A percentile compares a stretch with the other conserved stretches of the same genome.
Conservation (phyloP, 1,140 invertebrate species). For the Monomorium pharaonis region DNA sequence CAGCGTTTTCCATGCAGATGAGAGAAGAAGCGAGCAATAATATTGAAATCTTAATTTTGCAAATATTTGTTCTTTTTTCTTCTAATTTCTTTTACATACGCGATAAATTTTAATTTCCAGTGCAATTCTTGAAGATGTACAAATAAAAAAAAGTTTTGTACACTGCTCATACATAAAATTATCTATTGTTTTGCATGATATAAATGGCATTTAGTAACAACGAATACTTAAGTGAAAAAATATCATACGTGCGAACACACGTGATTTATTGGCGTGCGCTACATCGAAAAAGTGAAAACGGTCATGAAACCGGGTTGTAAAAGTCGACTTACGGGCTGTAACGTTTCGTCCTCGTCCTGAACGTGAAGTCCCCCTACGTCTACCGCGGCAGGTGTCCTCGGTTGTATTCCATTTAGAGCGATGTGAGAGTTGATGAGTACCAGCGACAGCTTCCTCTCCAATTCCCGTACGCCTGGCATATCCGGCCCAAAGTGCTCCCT, state of each 20-base stretch:
- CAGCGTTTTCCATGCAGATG: background rate
- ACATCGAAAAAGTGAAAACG: background rate
- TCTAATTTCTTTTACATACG: background rate
- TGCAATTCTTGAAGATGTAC: background rate
- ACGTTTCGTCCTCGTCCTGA: conserved; percentile 68
- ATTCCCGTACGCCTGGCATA: conserved; percentile 78
- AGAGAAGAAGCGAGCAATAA: background rate
- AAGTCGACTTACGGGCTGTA: conserved; percentile 65
- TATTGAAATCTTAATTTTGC: background rate
- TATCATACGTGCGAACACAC: background rate
- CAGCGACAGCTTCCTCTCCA: conserved; percentile 84
- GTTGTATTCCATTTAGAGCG: conserved; percentile 83
- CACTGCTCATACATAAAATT: background rate
- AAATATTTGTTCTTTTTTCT: background rate
- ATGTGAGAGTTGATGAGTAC: conserved; percentile 87
- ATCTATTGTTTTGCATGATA: background rate
- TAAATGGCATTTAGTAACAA: no score
- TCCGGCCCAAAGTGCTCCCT: conserved; percentile 81
- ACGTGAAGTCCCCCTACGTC: conserved; percentile 88
- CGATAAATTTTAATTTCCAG: background rate
- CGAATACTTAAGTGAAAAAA: background rate
- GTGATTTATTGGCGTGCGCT: no score
- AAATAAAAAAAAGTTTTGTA: background rate
- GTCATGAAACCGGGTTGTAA: background rate
- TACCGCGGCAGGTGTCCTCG: conserved; percentile 83